Percentiles rank a stretch among this genome's conserved stretches.
Evolutionary conservation across 1,140 invertebrate species (phyloP).

Genomic region (Calephelis nemesis): DNA sequence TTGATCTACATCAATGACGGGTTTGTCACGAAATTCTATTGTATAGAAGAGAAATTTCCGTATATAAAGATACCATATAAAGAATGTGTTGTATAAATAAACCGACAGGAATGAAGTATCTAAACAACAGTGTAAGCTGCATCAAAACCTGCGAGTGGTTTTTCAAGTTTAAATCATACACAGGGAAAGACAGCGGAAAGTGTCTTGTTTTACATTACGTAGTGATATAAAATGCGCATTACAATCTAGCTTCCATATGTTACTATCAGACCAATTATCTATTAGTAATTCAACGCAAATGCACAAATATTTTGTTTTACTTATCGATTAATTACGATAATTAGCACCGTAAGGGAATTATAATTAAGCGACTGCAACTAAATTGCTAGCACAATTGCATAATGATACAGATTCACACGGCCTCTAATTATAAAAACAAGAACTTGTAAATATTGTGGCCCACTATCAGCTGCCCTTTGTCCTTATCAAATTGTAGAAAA

Average conservation of each 20-base stretch:
- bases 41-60: too few relatives aligned
- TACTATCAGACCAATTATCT: constrained; percentile 4
- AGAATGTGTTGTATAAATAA: too few relatives aligned
- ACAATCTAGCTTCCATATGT: not conserved
- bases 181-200: too few relatives aligned
- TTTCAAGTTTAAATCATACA: too few relatives aligned
- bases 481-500: constrained; percentile 3
- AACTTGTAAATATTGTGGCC: constrained; percentile 3
- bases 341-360: not conserved
- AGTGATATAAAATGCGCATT: not conserved
- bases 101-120: too few relatives aligned
- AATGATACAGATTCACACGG: constrained; percentile 12
- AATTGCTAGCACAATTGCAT: not conserved
- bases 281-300: not conserved
- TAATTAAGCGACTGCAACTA: not conserved
- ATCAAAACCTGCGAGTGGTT: too few relatives aligned
- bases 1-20: too few relatives aligned
- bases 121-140: too few relatives aligned
- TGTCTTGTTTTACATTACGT: not conserved
- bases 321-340: not conserved
- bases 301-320: not conserved
- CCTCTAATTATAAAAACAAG: constrained; percentile 8
- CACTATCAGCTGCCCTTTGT: constrained; percentile 3
- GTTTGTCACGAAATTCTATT: too few relatives aligned
- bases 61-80: too few relatives aligned